phyloP scores from a whole-genome alignment of 2,113 vertebrate species.

The Halcyon senegalensis region DNA sequence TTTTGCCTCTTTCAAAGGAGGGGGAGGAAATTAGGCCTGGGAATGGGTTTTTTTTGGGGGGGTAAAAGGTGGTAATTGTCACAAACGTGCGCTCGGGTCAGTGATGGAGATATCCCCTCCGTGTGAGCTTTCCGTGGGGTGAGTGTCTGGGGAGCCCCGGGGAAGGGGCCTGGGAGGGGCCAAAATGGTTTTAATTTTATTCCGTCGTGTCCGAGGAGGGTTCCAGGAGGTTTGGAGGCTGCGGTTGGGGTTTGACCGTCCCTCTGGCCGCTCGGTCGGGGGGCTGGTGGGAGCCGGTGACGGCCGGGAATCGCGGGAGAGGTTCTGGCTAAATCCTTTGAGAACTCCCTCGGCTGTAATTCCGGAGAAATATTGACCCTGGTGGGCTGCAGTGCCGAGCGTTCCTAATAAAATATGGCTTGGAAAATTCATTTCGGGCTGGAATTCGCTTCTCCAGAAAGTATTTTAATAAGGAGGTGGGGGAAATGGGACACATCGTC shows the following conservation, averaged over 20 bases:
- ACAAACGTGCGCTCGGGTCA: accelerated
- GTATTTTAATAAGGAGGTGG: slow-evolving; percentile 65
- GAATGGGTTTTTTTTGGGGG: background rate
- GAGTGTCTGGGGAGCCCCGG: background rate
- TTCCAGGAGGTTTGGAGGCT: background rate
- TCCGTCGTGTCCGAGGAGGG: accelerated
- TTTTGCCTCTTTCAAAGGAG: background rate
- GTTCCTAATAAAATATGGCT: slow-evolving; percentile 65
- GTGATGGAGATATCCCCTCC: background rate
- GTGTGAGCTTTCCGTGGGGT: background rate
- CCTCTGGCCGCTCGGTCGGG: background rate
- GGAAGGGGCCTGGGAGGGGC: background rate
- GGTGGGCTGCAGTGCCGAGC: slow-evolving; percentile 33
- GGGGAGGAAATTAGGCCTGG: background rate
- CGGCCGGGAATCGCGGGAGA: background rate
- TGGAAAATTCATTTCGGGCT: slow-evolving; percentile 71
- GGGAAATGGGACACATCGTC: slow-evolving; percentile 65
- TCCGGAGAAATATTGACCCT: slow-evolving; percentile 60
- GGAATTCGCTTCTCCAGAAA: slow-evolving; percentile 58
- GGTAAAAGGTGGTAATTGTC: background rate
- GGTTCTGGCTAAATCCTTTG: background rate
- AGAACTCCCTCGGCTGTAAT: slow-evolving; percentile 25
- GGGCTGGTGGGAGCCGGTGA: background rate
- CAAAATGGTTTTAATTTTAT: background rate
- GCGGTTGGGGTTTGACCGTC: background rate